Evolutionary conservation across 2,888 invertebrate species (phyloP), one percentile per base, ranked within the genome.

Genomic region (Apodemia zela): DNA sequence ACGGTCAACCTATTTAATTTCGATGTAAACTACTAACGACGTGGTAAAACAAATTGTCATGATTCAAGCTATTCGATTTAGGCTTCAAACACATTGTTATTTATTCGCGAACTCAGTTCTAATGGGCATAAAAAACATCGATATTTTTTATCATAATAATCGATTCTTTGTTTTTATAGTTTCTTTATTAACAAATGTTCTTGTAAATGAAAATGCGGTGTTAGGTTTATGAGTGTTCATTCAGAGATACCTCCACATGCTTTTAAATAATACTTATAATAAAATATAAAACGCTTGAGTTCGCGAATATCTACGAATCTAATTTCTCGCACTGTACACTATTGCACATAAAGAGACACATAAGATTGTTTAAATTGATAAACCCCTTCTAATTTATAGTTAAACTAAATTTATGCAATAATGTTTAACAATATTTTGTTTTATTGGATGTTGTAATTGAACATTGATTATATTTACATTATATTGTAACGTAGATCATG

Each of bases 371-470:
- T 75, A 29, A 66, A 71, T 72, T 66, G 67, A 73, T 73, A 73
- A 80, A 78, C 80, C 81, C 83, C 81, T 79, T 81, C 77, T 79
- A 74, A 82, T 72, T 82, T 81, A 75, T 78, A 80, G 75, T 78
- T 78, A 71, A 80, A 82, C 68, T 71, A 70, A 80, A 80, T 77
- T 80, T 81, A 82, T 73, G 89, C 89, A 90, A 90, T 89, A 89
- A 90, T 84, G 74, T 81, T 80, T 78, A 78, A 85, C 77, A 79
- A 84, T 84, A 82, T 85, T 89, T 82, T 77, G 75, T 85, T 89
- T 85, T 85, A 87, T 86, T 86, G 79, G 80, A 89, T 89, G 89
- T 90, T 89, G 89, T 89, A 84, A 85, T 80, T 85, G 82, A 86
- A 80, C 81, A 78, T 42, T 42, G 42, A 42, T 75, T 76, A 87